Evolutionary conservation across 2,888 invertebrate genomes (phyloP).

Genomic region (Ligdia adustata): DNA sequence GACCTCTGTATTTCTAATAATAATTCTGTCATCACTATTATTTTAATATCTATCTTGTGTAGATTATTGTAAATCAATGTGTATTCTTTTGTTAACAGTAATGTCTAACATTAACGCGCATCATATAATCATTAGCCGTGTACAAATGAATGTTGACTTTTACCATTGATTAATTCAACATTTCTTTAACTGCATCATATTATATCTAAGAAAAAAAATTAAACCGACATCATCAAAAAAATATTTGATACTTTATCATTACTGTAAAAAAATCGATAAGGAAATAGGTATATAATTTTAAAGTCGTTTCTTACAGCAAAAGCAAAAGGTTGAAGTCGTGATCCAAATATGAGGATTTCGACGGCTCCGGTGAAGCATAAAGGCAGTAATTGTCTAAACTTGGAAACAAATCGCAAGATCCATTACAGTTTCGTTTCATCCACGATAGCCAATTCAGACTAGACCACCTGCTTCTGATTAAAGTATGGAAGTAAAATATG

Average conservation of each 20-base stretch:
- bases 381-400: constrained; percentile 34
- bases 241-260: too few relatives aligned
- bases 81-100: too few relatives aligned
- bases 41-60: too few relatives aligned
- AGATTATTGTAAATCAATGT: too few relatives aligned
- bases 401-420: constrained; percentile 21
- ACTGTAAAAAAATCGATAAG: too few relatives aligned
- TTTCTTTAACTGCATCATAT: too few relatives aligned
- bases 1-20: constrained; percentile 30
- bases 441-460: constrained; percentile 10
- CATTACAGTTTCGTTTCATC: constrained; percentile 17
- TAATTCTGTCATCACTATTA: constrained; percentile 2
- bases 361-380: constrained; percentile 41
- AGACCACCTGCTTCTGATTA: constrained; percentile 21
- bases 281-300: constrained; percentile 13
- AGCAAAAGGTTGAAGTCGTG: constrained; percentile 48
- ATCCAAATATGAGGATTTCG: constrained; percentile 39
- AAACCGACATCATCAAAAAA: too few relatives aligned
- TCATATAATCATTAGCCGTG: too few relatives aligned
- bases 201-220: too few relatives aligned
- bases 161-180: too few relatives aligned
- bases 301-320: constrained; percentile 29
- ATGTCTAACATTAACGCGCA: too few relatives aligned
- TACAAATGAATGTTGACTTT: too few relatives aligned
- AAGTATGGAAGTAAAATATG: constrained; percentile 16